Conservation (phyloP, 2,888 invertebrate species). For the Yponomeuta plumbellus region DNA sequence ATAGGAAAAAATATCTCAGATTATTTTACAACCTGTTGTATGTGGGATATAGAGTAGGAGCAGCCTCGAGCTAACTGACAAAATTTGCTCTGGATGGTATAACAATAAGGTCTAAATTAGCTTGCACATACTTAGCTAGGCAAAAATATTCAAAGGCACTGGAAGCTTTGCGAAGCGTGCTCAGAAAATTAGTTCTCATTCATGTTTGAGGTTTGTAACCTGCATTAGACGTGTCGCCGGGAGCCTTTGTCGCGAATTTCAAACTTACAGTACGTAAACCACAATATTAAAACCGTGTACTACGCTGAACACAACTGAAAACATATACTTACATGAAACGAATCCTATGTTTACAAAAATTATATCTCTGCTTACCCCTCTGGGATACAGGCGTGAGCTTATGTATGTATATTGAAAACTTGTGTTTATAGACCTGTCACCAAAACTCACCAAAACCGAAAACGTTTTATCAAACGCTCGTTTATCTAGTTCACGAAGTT, state of each 20-base stretch:
- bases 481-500: background rate
- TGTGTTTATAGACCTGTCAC: background rate
- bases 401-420: background rate
- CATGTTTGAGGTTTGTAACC: background rate
- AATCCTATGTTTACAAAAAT: too few species aligned
- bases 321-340: too few species aligned
- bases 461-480: background rate
- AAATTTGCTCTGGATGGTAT: background rate
- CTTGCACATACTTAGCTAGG: background rate
- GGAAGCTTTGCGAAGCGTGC: background rate
- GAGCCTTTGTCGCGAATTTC: background rate
- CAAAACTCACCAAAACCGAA: background rate
- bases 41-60: too few species aligned
- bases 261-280: too few species aligned
- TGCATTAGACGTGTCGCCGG: background rate
- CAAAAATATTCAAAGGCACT: background rate
- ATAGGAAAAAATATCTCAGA: too few species aligned
- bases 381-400: too few species aligned
- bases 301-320: too few species aligned
- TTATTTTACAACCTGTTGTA: too few species aligned
- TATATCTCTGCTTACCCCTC: too few species aligned
- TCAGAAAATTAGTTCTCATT: slow-evolving; percentile 1
- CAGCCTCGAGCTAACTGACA: background rate
- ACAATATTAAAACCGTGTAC: too few species aligned
- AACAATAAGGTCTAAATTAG: background rate